Percentiles rank a stretch among this genome's conserved stretches.
These are phyloP conservation scores for Drosophila flavopinicola DNA, from an alignment of 2,888 invertebrate genomes.

Conservation along the genomic window DNA sequence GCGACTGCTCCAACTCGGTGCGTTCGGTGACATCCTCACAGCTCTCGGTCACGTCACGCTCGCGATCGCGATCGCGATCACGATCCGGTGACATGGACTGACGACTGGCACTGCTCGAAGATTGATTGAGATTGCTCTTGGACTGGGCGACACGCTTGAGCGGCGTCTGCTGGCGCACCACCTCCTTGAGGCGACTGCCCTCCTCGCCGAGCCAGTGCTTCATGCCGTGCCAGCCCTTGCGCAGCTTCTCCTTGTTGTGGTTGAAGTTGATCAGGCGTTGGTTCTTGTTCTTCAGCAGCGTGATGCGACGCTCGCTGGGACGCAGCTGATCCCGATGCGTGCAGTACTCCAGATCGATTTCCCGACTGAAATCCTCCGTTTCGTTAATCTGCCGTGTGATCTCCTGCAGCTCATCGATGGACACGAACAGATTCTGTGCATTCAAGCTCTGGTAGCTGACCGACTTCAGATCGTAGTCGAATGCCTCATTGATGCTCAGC, in stretches of 20 bases:
- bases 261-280: constrained; percentile 81
- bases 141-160: constrained; percentile 81
- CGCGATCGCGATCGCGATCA: constrained; percentile 12
- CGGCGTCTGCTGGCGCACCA: constrained; percentile 83
- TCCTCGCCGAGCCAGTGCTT: constrained; percentile 84
- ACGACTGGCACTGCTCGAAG: constrained; percentile 31
- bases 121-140: constrained; percentile 70
- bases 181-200: constrained; percentile 81
- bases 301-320: constrained; percentile 83
- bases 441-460: constrained; percentile 84
- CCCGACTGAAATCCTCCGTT: constrained; percentile 82
- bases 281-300: constrained; percentile 83
- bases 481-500: constrained; percentile 76
- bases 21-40: constrained; percentile 72
- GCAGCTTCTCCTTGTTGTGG: constrained; percentile 83
- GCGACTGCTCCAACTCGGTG: constrained; percentile 66
- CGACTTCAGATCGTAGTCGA: constrained; percentile 82
- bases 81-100: constrained; percentile 63
- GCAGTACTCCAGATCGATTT: constrained; percentile 84
- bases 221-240: constrained; percentile 84
- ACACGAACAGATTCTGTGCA: constrained; percentile 82
- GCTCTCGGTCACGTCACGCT: constrained; percentile 54
- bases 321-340: constrained; percentile 83
- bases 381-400: constrained; percentile 84
- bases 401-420: constrained; percentile 84